Percentiles rank a stretch among this genome's conserved stretches.
Conservation (phyloP, 1,140 invertebrate species). For the Portunus trituberculatus region DNA sequence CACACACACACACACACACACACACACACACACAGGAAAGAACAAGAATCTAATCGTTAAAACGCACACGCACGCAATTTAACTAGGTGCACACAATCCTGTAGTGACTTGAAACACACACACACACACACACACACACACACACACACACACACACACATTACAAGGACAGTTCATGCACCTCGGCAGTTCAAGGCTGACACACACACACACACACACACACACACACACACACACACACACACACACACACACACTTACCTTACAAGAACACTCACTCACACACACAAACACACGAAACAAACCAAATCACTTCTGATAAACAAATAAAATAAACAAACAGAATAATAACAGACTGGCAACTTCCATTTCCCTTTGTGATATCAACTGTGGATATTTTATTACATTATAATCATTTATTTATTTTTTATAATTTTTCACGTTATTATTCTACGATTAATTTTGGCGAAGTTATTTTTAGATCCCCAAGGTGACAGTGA, state of each 20-base stretch:
- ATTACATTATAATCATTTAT: no score
- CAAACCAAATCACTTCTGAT: neutral
- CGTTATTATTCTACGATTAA: no score
- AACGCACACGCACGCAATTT: neutral
- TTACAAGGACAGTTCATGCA: slow-evolving; percentile 9
- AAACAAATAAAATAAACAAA: neutral
- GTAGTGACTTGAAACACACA: neutral
- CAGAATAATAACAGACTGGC: neutral
- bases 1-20: slow-evolving; percentile 20
- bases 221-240: slow-evolving; percentile 1
- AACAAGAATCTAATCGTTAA: neutral
- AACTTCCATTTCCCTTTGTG: neutral
- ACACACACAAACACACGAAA: neutral
- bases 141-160: neutral
- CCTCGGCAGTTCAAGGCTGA: neutral
- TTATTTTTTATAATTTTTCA: no score
- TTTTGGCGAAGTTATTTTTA: no score
- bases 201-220: neutral
- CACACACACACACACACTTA: slow-evolving; percentile 4
- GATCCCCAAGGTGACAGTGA: no score
- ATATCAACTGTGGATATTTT: no score
- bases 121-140: slow-evolving; percentile 20
- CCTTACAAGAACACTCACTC: neutral
- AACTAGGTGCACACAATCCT: neutral
- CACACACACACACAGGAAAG: neutral